Evolutionary conservation across 2,113 vertebrate species (phyloP).

Genomic region (Petaurus breviceps): DNA sequence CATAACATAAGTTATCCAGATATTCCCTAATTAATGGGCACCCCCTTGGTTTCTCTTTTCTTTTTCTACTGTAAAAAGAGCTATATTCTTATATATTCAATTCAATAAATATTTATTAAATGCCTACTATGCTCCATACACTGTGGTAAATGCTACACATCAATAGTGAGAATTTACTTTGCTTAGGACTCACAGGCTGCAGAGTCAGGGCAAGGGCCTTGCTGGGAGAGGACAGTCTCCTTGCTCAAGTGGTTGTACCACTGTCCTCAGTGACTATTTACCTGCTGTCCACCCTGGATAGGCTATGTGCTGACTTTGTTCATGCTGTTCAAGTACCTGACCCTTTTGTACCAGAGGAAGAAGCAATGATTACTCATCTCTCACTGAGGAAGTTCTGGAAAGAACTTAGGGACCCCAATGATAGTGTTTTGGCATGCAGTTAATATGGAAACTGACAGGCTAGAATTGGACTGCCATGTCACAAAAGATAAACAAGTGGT

Average conservation of each 20-base stretch:
- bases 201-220: neutral
- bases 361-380: conserved; percentile 92
- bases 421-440: conserved; percentile 81
- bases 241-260: conserved; percentile 42
- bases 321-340: conserved; percentile 93
- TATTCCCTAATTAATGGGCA: neutral
- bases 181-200: conserved; percentile 9
- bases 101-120: too few relatives aligned
- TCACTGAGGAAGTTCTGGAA: conserved; percentile 90
- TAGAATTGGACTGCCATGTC: conserved; percentile 97
- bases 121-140: too few relatives aligned
- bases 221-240: neutral
- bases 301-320: conserved; percentile 94
- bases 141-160: too few relatives aligned
- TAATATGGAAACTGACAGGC: conserved; percentile 94
- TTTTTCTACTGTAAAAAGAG: too few relatives aligned
- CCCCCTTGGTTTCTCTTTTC: neutral
- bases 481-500: conserved; percentile 97
- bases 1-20: neutral
- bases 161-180: too few relatives aligned
- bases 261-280: conserved; percentile 79
- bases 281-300: conserved; percentile 90
- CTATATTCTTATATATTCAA: too few relatives aligned
- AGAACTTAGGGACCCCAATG: too few relatives aligned
- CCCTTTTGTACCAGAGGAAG: conserved; percentile 92